Base-by-base conservation (phyloP, 2,113 vertebrate genomes). In the Pachyramphus minor region DNA sequence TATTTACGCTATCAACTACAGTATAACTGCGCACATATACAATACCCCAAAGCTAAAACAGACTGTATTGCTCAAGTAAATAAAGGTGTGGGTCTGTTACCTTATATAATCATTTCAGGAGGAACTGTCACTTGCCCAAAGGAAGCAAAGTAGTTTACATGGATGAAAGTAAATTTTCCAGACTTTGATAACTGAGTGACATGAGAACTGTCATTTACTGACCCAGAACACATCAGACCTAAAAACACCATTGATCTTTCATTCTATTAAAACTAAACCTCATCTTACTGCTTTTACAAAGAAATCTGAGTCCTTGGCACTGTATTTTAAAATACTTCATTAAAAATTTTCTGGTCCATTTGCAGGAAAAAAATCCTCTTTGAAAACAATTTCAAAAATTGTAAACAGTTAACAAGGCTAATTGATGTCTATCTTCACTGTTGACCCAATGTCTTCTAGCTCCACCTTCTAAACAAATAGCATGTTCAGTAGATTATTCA, bases 401-500 rank as follows among this genome's bases (percentile, higher is more conserved):
- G 44, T 23, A 59, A 82, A 72, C 2, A 75, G 27, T 14, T 47
- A 84, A 72, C n/a, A 28, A 77, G 24, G 30, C 12, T 60, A 88
- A 47, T 7, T 71, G 42, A 67, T 44, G 12, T 25, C 62, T 42
- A 37, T 77, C 58, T 84, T 94, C 53, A 71, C 33, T 68, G 41
- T 19, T 72, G 83, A 59, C 60, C 75, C 76, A 37, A 60, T 30
- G 23, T 52, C 79, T 58, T 90, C 45, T 35, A 84, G 33, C 53
- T 91, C 67, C 62, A 63, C 63, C 93, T 95, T 80, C 94, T 95
- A 92, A 95, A 91, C 95, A 92, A 96, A 88, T 1, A 77, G 28
- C 25, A 11, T 60, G 60, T 62, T 93, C 17, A 77, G 86, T 8
- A 87, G 80, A 91, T 66, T 75, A 90, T 64, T 94, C 82, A 85